Evolutionary conservation across 2,888 invertebrate genomes (phyloP).

Genomic region (Luperina testacea): DNA sequence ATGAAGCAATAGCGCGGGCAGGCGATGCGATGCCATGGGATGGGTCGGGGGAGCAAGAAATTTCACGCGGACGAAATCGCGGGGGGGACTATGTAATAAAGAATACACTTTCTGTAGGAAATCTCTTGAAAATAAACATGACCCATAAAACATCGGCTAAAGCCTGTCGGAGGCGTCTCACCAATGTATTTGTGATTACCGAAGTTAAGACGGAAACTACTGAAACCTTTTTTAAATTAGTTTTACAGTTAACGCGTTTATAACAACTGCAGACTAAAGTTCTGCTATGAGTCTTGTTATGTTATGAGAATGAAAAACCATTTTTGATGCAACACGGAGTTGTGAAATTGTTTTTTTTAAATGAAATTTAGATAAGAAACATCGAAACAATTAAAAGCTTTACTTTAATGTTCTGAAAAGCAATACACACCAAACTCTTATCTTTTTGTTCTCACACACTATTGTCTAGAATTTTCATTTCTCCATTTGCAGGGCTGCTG

Average conservation of each 20-base stretch:
- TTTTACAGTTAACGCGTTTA: slow-evolving; percentile 30
- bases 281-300: not conserved
- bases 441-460: too few relatives aligned
- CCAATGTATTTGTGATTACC: slow-evolving; percentile 15
- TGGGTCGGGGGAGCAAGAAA: too few relatives aligned
- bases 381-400: not conserved
- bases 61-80: too few relatives aligned
- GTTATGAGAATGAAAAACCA: not conserved
- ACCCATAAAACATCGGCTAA: slow-evolving; percentile 1
- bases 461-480: too few relatives aligned
- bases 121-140: slow-evolving; percentile 5
- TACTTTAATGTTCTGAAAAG: not conserved
- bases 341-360: not conserved
- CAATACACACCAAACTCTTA: not conserved
- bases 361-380: not conserved
- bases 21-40: too few relatives aligned
- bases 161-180: not conserved
- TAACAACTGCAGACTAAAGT: slow-evolving; percentile 34
- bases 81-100: not conserved
- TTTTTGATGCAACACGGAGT: not conserved
- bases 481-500: too few relatives aligned
- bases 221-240: slow-evolving; percentile 23
- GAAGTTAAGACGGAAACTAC: slow-evolving; percentile 21
- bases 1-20: too few relatives aligned
- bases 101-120: not conserved